Conservation (phyloP, 2,797 vertebrate genomes). For the Poeciliopsis infans region DNA sequence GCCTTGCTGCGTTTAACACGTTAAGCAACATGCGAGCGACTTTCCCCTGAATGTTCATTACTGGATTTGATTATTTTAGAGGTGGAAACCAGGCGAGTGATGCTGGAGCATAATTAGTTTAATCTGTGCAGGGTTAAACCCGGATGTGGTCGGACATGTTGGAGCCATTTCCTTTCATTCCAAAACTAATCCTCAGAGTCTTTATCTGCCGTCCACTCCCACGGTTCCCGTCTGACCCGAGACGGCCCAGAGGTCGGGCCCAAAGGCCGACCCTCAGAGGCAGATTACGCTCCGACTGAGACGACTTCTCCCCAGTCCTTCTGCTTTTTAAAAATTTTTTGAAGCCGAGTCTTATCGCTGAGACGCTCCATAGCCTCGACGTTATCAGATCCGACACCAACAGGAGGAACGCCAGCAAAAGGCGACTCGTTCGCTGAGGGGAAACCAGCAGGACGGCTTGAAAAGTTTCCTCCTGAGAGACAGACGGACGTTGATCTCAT, state of each 20-base stretch:
- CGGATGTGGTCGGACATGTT: conserved; percentile 23
- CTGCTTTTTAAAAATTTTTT: conserved; percentile 20
- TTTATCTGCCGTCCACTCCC: conserved; percentile 52
- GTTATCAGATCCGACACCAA: conserved; percentile 66
- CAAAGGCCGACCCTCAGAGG: conserved; percentile 10
- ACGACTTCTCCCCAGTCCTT: no score
- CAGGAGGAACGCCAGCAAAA: conserved; percentile 41
- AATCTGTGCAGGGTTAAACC: conserved; percentile 15
- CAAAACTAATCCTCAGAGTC: conserved; percentile 33
- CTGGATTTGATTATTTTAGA: conserved; percentile 60
- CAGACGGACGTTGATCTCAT: conserved; percentile 7
- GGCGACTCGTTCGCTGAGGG: conserved; percentile 53
- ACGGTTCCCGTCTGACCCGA: conserved; percentile 34
- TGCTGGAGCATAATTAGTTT: neutral
- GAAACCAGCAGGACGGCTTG: conserved; percentile 54
- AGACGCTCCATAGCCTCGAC: conserved; percentile 44
- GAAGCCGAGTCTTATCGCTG: conserved; percentile 59
- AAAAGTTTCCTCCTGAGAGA: conserved; percentile 49
- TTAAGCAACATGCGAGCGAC: conserved; percentile 42
- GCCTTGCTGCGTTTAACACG: conserved; percentile 44
- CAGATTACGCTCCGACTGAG: conserved; percentile 43
- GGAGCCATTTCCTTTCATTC: conserved; percentile 21
- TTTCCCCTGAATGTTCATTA: conserved; percentile 63
- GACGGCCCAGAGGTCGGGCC: conserved; percentile 56
- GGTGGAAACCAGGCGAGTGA: conserved; percentile 39